phyloP scores from a whole-genome alignment of 2,113 vertebrate genomes.

The Chauna torquata region DNA sequence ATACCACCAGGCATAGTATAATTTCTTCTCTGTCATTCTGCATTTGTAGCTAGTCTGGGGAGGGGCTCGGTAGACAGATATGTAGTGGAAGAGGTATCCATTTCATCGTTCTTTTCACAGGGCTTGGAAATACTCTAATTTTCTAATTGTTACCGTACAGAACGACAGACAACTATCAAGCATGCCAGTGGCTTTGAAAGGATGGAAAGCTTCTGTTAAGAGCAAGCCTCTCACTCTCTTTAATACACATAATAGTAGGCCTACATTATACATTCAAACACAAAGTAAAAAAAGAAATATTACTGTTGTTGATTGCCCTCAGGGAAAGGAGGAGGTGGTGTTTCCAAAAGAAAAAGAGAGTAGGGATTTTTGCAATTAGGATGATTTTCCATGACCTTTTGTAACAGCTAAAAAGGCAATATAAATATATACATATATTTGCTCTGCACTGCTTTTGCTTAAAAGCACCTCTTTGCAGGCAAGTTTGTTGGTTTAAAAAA shows the following conservation, averaged over 20 bases:
- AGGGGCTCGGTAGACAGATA: background rate
- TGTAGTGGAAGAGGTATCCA: background rate
- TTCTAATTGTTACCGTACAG: conserved; percentile 19
- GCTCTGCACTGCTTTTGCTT: background rate
- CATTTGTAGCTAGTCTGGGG: conserved; percentile 33
- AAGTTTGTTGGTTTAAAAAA: background rate
- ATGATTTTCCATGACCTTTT: background rate
- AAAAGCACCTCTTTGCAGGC: background rate
- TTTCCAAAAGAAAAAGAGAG: background rate
- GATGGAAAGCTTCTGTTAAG: conserved; percentile 28
- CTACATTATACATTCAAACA: conserved; percentile 31
- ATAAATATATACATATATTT: background rate
- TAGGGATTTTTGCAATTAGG: background rate
- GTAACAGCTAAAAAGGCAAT: background rate
- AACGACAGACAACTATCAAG: conserved; percentile 3
- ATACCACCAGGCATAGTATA: conserved; percentile 3
- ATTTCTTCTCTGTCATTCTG: conserved; percentile 48
- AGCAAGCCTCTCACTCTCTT: conserved; percentile 8
- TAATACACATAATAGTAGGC: conserved; percentile 14
- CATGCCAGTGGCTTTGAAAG: conserved; percentile 26
- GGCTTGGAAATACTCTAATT: conserved; percentile 40
- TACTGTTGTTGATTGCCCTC: background rate
- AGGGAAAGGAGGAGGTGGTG: background rate
- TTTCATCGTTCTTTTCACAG: background rate
- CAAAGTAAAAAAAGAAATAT: background rate